Base-by-base conservation (phyloP, 2,888 invertebrate species). In the Punctoribates punctum region DNA sequence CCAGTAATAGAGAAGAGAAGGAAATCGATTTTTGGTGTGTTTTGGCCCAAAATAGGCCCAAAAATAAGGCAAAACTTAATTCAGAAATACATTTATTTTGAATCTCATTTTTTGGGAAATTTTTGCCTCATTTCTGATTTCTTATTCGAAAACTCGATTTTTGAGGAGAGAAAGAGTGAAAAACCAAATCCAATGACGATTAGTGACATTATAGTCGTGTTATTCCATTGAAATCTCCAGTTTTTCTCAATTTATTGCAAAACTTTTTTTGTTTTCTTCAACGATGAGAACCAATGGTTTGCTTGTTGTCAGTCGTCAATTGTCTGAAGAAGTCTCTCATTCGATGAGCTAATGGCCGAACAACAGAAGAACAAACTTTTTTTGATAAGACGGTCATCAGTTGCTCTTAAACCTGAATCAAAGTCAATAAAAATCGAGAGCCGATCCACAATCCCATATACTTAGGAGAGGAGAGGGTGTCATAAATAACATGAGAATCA, bases 31-130 rank as follows among this genome's bases (percentile, higher is more conserved):
- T 46, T 60, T 60, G 54, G n/a, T 20, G 15, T n/a, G 23, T 38
- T 65, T 65, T 42, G 42, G 34, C 70, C 70, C 5, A 15, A 48
- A 48, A 48, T 65, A 20, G 42, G 34, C 70, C 70, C 5, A 15
- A 48, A 48, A 48, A 48, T 48, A 48, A 4, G 34, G 4, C 57
- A 57, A 57, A 67, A 70, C 42, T 3, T 29, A 13, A 42, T 70
- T 46, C 70, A 23, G 42, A 46, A 70, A 70, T 70, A 70, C 70
- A 70, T 70, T 70, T 70, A 42, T 46, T 70, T 70, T 65, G 29
- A 65, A 65, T 65, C 57, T 67, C 70, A 70, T 70, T 70, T 70
- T 23, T 70, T 11, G 23, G 4, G 2, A 20, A 70, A 23, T 5
- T 46, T 70, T 42, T 23, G 5, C 0, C 23, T 70, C 34, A 34